Percentiles rank a stretch among this genome's conserved stretches.
phyloP scores from a whole-genome alignment of 2,797 vertebrate genomes.

The Poecilia velifera region DNA sequence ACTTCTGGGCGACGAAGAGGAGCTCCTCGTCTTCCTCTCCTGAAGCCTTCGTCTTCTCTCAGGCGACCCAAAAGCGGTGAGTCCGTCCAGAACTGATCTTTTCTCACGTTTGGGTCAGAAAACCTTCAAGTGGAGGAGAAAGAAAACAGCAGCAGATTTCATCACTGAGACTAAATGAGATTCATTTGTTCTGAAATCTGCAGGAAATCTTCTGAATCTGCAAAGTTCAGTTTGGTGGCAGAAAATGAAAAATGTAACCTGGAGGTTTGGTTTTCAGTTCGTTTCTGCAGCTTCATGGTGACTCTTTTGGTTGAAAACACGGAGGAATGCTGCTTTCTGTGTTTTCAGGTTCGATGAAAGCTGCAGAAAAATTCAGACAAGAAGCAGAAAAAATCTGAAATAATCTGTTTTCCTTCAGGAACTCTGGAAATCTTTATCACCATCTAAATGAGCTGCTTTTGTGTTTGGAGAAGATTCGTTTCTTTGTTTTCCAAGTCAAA shows the following conservation, averaged over 20 bases:
- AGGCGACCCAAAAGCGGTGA: conserved; percentile 30
- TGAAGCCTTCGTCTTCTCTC: not conserved
- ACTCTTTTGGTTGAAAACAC: not conserved
- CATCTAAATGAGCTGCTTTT: not conserved
- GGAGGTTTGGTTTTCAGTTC: not conserved
- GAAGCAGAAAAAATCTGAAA: not conserved
- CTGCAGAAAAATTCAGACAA: not conserved
- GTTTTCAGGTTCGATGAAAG: not conserved
- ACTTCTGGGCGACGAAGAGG: conserved; percentile 22
- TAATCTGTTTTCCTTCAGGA: not conserved
- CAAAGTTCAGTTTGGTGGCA: not conserved
- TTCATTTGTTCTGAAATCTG: not conserved
- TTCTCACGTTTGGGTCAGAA: not conserved
- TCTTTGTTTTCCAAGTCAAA: not conserved
- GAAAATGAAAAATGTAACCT: not conserved
- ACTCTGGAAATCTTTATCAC: not conserved
- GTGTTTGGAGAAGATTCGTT: not conserved
- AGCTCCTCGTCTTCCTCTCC: conserved; percentile 3
- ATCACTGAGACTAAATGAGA: not conserved
- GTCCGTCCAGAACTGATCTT: conserved; percentile 19
- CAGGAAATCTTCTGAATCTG: not conserved
- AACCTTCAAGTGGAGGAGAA: not conserved
- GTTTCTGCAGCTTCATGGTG: not conserved
- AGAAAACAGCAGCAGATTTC: not conserved
- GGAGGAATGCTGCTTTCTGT: not conserved